A percentile compares a stretch with the other conserved stretches of the same genome.
Conservation (phyloP, 1,140 invertebrate species). For the Chrysoperla carnea region DNA sequence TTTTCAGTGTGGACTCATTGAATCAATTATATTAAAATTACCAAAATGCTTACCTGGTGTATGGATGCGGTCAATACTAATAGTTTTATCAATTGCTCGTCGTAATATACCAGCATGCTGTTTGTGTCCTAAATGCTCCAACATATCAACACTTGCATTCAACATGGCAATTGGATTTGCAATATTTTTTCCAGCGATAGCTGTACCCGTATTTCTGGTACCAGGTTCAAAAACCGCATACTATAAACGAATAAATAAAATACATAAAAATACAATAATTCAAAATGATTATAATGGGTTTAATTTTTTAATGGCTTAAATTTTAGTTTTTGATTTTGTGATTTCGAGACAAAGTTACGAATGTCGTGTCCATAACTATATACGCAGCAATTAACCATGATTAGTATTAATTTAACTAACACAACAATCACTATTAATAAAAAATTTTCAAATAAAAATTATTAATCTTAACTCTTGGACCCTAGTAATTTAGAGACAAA, state of each 20-base stretch:
- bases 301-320: too few species aligned
- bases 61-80: slow-evolving; percentile 64
- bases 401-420: too few species aligned
- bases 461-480: too few species aligned
- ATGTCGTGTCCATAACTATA: too few species aligned
- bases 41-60: slow-evolving; percentile 51
- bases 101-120: slow-evolving; percentile 63
- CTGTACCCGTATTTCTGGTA: slow-evolving; percentile 83
- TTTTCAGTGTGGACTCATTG: too few species aligned
- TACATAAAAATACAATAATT: slow-evolving; percentile 10
- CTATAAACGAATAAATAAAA: slow-evolving; percentile 25
- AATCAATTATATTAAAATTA: too few species aligned
- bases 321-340: too few species aligned
- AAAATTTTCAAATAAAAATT: too few species aligned
- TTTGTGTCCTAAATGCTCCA: slow-evolving; percentile 74
- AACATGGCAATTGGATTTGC: slow-evolving; percentile 97
- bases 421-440: too few species aligned
- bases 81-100: slow-evolving; percentile 59
- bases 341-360: too few species aligned
- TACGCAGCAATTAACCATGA: too few species aligned
- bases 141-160: slow-evolving; percentile 80
- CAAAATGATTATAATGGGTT: slow-evolving; percentile 3
- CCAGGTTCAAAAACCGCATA: slow-evolving; percentile 92
- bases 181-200: slow-evolving; percentile 87
- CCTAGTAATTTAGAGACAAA: too few species aligned